A percentile compares a stretch with the other conserved stretches of the same genome.
phyloP scores from a whole-genome alignment of 2,797 vertebrate genomes.

The Sebastes vulpes region DNA sequence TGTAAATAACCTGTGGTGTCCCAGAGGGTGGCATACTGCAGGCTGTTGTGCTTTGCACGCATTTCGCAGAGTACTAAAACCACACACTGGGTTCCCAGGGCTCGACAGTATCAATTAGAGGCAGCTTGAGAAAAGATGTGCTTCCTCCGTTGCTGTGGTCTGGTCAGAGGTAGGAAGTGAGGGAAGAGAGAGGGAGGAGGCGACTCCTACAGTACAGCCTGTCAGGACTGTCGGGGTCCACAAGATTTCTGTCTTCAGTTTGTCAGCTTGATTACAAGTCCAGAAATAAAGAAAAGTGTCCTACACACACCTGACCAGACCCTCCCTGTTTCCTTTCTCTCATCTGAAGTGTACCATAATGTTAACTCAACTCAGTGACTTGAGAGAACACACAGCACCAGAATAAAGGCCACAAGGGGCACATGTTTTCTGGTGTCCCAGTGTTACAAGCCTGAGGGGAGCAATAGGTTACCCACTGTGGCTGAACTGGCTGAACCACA shows the following conservation, averaged over 20 bases:
- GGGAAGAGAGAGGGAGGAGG: constrained; percentile 22
- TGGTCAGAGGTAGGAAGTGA: constrained; percentile 66
- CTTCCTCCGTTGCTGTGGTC: constrained; percentile 61
- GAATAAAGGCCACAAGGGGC: background rate
- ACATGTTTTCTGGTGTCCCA: constrained; percentile 3
- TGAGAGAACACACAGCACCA: background rate
- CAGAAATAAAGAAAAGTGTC: background rate
- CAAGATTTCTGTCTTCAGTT: constrained; percentile 21
- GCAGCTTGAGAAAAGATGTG: constrained; percentile 72
- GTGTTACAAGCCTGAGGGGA: constrained; percentile 30
- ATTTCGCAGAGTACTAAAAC: constrained; percentile 62
- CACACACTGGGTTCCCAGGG: constrained; percentile 51
- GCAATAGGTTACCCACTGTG: constrained; percentile 42
- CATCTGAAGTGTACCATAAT: background rate
- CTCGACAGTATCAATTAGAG: constrained; percentile 74
- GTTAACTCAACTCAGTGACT: background rate
- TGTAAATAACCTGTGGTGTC: constrained; percentile 78
- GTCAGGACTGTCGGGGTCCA: background rate
- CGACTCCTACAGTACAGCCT: constrained; percentile 6
- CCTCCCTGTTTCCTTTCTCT: background rate
- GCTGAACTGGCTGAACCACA: constrained; percentile 56
- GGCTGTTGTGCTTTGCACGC: constrained; percentile 63
- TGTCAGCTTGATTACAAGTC: constrained; percentile 20
- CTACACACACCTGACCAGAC: background rate
- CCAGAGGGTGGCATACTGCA: constrained; percentile 68